These are phyloP conservation scores for Coelopa frigida DNA, from an alignment of 1,140 invertebrate genomes.

Conservation along the genomic window DNA sequence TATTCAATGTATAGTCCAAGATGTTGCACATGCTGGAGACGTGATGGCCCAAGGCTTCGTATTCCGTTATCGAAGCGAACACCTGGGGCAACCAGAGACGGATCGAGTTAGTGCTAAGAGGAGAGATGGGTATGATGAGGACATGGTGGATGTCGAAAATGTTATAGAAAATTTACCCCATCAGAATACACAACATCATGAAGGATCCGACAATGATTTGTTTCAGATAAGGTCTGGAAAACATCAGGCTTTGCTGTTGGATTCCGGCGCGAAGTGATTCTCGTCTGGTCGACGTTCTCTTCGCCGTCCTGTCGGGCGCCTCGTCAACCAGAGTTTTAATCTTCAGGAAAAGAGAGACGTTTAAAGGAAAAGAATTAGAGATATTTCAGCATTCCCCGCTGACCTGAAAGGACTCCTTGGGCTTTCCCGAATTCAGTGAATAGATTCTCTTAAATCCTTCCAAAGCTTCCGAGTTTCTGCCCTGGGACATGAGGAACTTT, in stretches of 20 bases:
- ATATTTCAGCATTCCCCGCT: too few species aligned
- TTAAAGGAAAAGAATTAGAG: too few species aligned
- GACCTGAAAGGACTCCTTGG: conserved; percentile 57
- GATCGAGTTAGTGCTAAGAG: conserved; percentile 31
- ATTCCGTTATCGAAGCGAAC: conserved; percentile 38
- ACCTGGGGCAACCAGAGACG: conserved; percentile 40
- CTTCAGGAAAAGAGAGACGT: too few species aligned
- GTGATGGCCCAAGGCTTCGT: conserved; percentile 13
- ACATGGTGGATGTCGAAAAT: too few species aligned
- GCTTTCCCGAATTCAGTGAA: conserved; percentile 52
- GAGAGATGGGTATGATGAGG: too few species aligned
- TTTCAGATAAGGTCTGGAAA: conserved; percentile 54
- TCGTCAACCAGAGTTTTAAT: too few species aligned
- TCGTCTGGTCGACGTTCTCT: too few species aligned
- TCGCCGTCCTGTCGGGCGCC: too few species aligned
- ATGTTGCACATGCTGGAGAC: conserved; percentile 35
- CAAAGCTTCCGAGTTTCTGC: conserved; percentile 59
- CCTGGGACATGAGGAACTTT: conserved; percentile 69
- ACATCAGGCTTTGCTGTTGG: conserved; percentile 53
- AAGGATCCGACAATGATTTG: too few species aligned
- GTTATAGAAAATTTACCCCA: too few species aligned
- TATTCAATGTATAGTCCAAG: conserved; percentile 37
- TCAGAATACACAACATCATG: too few species aligned
- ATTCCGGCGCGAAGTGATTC: conserved; percentile 58
- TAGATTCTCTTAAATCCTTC: conserved; percentile 32